Evolutionary conservation across 2,113 vertebrate genomes (phyloP).

Genomic region (Gadus macrocephalus): DNA sequence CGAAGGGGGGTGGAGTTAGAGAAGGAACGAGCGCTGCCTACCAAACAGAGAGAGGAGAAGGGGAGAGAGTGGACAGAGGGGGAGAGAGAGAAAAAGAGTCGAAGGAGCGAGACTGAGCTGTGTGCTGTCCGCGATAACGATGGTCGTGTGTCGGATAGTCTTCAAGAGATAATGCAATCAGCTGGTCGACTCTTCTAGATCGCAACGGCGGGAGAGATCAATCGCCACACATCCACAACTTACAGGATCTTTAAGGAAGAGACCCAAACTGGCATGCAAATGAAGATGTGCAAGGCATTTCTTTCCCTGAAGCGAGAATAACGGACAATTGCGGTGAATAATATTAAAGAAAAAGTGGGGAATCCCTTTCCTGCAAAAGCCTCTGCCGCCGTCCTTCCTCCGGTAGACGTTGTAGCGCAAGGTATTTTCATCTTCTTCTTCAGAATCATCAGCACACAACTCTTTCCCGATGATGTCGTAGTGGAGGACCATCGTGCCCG

Average conservation of each 20-base stretch:
- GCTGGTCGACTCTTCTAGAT: conserved; percentile 19
- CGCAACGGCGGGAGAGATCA: conserved; percentile 22
- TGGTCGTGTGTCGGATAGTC: conserved; percentile 49
- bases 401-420: not conserved
- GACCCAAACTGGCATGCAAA: not conserved
- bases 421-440: not conserved
- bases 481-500: conserved; percentile 32
- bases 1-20: conserved; percentile 64
- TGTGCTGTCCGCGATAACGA: conserved; percentile 46
- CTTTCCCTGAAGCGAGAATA: too few relatives aligned
- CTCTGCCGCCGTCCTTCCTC: not conserved
- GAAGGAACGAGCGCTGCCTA: conserved; percentile 68
- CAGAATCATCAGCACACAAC: conserved; percentile 17
- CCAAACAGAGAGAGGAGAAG: conserved; percentile 54
- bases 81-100: conserved; percentile 15
- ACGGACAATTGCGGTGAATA: not conserved
- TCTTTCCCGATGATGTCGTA: conserved; percentile 24
- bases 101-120: conserved; percentile 21
- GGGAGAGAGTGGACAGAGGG: conserved; percentile 44
- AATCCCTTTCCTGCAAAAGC: not conserved
- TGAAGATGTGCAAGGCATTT: not conserved
- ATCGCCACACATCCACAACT: conserved; percentile 15
- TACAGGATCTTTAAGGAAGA: conserved; percentile 1
- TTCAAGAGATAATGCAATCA: too few relatives aligned
- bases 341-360: not conserved